Conservation (phyloP, 2,797 vertebrate genomes). For the Vireo griseus region DNA sequence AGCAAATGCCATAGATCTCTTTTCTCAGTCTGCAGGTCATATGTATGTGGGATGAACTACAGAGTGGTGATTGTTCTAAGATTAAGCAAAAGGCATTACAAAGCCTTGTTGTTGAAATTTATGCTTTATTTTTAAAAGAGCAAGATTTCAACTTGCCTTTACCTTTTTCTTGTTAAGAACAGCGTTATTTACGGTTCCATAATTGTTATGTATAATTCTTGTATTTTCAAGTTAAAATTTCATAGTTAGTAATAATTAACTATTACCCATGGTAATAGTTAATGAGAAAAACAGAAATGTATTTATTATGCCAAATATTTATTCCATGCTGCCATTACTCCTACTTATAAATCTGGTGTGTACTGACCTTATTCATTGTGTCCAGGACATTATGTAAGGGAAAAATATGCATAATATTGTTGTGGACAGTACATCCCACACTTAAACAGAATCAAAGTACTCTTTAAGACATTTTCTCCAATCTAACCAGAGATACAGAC, state of each 20-base stretch:
- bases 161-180: background rate
- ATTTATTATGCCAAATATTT: constrained; percentile 72
- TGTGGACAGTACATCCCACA: constrained; percentile 56
- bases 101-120: background rate
- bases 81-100: background rate
- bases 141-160: background rate
- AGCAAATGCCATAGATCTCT: background rate
- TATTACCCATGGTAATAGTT: background rate
- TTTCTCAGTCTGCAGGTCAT: background rate
- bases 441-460: constrained; percentile 47
- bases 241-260: too few species aligned
- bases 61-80: background rate
- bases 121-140: background rate
- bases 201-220: background rate
- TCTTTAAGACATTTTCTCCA: constrained; percentile 36
- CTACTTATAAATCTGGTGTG: constrained; percentile 66
- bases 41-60: background rate
- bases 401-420: constrained; percentile 59
- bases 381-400: constrained; percentile 56
- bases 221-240: background rate
- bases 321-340: constrained; percentile 69
- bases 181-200: background rate
- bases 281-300: constrained; percentile 62
- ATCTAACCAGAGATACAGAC: background rate
- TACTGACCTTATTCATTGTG: constrained; percentile 60